Evolutionary conservation across 1,140 invertebrate species (phyloP), one percentile per base, ranked within the genome.

Genomic region (Manduca sexta): DNA sequence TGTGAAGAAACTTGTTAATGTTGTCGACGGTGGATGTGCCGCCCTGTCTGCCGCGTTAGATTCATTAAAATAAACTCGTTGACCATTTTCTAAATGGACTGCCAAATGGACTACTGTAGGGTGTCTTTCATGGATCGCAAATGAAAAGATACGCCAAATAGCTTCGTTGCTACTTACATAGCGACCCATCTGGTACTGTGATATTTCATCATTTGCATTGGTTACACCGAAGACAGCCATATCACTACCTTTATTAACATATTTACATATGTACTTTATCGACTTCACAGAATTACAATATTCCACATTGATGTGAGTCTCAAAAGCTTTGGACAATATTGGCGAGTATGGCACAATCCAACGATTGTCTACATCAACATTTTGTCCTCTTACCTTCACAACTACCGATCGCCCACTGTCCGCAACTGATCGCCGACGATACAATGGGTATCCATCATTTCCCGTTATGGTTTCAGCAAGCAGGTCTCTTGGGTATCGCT

Each of bases 301-400:
- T 34, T 34, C 31, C 3, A 34, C 31, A 10, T 34, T 34, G 31
- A 11, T n/a, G 12, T 34, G 31, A 4, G 31, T 11, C 10, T 34
- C 11, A 10, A 34, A 34, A 2, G 31, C 3, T 11, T 34, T 34
- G 2, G 31, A 34, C 3, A 34, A n/a, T 3, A 45, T 39, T 21
- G 48, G 45, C 14, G 49, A 58, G 18, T 49, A 52, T 18, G 49
- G 50, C 6, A 58, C 47, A 49, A 61, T 48, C 79, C 78, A 88
- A 26, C 69, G 18, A 55, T 88, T 88, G 51, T 87, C 80, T 11
- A 87, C 29, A 17, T 58, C 39, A 60, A 62, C 47, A 62, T 66
- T 35, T 40, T 58, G 51, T 42, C 42, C 30, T 21, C 29, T 52
- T 45, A 63, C 17, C 14, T 51, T 60, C 14, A 61, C 46, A 63